Evolutionary conservation across 2,797 vertebrate genomes (phyloP), one percentile per base, ranked within the genome.

Genomic region (Lophotriccus pileatus): DNA sequence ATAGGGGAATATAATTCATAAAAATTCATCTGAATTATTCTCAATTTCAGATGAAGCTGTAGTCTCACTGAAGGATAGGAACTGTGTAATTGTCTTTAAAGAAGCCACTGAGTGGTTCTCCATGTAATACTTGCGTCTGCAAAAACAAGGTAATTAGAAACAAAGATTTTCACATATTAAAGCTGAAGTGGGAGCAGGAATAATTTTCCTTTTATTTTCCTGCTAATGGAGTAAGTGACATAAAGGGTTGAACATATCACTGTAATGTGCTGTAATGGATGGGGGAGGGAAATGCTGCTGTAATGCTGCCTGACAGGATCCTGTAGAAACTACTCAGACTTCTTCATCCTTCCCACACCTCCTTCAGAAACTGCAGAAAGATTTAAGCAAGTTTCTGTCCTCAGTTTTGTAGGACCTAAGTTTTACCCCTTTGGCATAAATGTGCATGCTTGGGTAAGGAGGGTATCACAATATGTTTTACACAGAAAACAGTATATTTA

Each of bases 191-290:
- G 24, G 13, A 89, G 27, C 22, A 58, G 6, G n/a, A 84, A 58
- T 37, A 46, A 37, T 84, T 56, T 81, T 66, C 7, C 66, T 75
- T 80, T 72, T 79, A 28, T 87, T 87, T 82, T 84, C 8, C 34
- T 72, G 6, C 10, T 85, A 19, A 43, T 39, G 17, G 39, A 74
- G 39, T 62, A 56, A 60, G 34, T 72, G 14, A 44, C 12, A 7
- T 66, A 46, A 72, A 55, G 7, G 46, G 27, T 15, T 73, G 32
- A 53, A 87, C 1, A 4, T n/a, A 72, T 5, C 13, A 14, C 1
- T 36, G 14, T 2, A 6, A 43, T 39, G 6, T 25, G 5, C 5
- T 60, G 14, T 44, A 39, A 30, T 22, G 7, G 30, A 3, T 0
- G 0, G 8, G 8, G 9, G 3, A 32, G 7, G 12, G 21, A 17